Evolutionary conservation across 2,113 vertebrate species (phyloP).

Genomic region (Ochotona princeps): DNA sequence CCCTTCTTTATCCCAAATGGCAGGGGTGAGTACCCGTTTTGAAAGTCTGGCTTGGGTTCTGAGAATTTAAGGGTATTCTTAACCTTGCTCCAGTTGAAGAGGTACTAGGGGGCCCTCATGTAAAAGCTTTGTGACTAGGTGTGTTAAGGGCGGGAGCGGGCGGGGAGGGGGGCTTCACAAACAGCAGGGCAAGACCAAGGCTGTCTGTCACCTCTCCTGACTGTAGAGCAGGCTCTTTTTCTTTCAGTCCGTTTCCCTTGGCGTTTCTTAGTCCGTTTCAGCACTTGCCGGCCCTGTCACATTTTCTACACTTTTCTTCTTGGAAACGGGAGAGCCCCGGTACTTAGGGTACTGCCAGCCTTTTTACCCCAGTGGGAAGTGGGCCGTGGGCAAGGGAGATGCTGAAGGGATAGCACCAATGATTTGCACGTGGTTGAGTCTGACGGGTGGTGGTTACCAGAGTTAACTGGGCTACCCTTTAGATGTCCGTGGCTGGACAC

Average conservation of each 20-base stretch:
- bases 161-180: background rate
- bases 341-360: background rate
- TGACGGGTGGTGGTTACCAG: slow-evolving; percentile 56
- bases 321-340: background rate
- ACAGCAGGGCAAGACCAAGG: background rate
- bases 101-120: no score
- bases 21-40: slow-evolving; percentile 76
- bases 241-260: background rate
- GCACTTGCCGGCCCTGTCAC: background rate
- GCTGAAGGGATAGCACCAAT: slow-evolving; percentile 18
- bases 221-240: background rate
- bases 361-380: background rate
- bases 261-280: background rate
- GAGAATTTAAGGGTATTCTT: background rate
- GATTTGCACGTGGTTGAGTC: slow-evolving; percentile 73
- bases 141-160: background rate
- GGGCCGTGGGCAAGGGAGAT: background rate
- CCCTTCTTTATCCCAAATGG: slow-evolving; percentile 69
- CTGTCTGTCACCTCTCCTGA: background rate
- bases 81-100: background rate
- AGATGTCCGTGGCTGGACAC: background rate
- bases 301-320: background rate
- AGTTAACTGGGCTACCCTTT: slow-evolving; percentile 33
- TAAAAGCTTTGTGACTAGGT: background rate
- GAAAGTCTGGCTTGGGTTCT: background rate